phyloP scores from a whole-genome alignment of 2,797 vertebrate species.

The Echiichthys vipera region DNA sequence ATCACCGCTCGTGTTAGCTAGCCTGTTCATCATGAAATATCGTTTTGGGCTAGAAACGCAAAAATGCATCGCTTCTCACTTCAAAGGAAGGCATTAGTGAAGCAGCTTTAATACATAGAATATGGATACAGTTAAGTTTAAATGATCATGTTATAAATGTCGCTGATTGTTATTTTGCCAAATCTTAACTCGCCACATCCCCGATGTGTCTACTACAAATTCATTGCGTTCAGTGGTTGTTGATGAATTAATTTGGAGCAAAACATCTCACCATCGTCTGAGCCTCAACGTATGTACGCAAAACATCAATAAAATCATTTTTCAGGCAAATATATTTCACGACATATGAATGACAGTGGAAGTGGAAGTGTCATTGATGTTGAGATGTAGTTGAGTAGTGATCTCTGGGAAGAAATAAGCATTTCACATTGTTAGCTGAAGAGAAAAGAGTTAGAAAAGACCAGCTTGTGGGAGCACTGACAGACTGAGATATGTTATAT shows the following conservation, averaged over 20 bases:
- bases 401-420: neutral
- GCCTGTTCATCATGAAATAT: neutral
- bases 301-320: slow-evolving; percentile 5
- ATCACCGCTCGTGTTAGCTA: neutral
- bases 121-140: neutral
- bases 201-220: neutral
- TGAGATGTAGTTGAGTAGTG: slow-evolving; percentile 10
- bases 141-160: neutral
- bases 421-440: slow-evolving; percentile 17
- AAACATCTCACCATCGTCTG: neutral
- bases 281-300: slow-evolving; percentile 9
- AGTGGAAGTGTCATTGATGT: slow-evolving; percentile 6
- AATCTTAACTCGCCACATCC: neutral
- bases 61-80: neutral
- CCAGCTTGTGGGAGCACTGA: neutral
- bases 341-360: slow-evolving; percentile 17
- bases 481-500: slow-evolving; percentile 22
- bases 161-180: neutral
- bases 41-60: neutral
- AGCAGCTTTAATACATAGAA: neutral
- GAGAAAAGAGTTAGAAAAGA: slow-evolving; percentile 24
- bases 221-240: neutral
- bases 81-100: neutral
- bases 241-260: neutral
- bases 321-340: slow-evolving; percentile 8